Conservation (phyloP, 2,797 vertebrate genomes). For the Microchirus variegatus region DNA sequence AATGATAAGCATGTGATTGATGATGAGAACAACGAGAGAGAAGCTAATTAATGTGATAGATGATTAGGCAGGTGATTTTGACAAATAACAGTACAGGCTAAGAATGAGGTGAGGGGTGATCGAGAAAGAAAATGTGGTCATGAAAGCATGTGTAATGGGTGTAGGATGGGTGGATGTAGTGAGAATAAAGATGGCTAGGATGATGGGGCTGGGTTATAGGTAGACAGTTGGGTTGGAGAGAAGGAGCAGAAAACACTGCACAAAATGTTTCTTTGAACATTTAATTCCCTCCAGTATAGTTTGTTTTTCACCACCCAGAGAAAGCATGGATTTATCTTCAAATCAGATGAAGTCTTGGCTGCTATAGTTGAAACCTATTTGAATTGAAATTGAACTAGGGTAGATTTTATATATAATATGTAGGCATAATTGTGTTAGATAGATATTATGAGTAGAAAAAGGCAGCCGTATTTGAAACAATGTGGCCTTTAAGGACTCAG, state of each 20-base stretch:
- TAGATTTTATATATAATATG: no score
- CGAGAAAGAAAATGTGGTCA: constrained; percentile 24
- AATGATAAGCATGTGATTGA: constrained; percentile 61
- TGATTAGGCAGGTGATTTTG: constrained; percentile 50
- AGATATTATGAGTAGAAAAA: no score
- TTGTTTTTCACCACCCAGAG: no score
- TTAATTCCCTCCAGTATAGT: no score
- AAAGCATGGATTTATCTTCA: no score
- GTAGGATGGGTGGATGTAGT: constrained; percentile 36
- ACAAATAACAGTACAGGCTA: constrained; percentile 51
- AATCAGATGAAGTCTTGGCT: no score
- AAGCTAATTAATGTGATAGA: constrained; percentile 69
- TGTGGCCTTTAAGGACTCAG: constrained; percentile 2
- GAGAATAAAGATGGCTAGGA: constrained; percentile 27
- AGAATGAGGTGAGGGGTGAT: constrained; percentile 37
- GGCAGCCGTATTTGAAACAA: not conserved
- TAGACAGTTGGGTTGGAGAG: not conserved
- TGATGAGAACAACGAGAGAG: constrained; percentile 62
- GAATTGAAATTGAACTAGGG: no score
- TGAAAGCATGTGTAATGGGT: constrained; percentile 35
- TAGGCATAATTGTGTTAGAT: no score
- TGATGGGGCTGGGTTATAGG: constrained; percentile 5
- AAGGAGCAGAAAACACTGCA: no score
- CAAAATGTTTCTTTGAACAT: no score
- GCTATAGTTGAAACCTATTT: no score